phyloP scores from a whole-genome alignment of 2,888 invertebrate genomes.

The Tiliacea citrago region DNA sequence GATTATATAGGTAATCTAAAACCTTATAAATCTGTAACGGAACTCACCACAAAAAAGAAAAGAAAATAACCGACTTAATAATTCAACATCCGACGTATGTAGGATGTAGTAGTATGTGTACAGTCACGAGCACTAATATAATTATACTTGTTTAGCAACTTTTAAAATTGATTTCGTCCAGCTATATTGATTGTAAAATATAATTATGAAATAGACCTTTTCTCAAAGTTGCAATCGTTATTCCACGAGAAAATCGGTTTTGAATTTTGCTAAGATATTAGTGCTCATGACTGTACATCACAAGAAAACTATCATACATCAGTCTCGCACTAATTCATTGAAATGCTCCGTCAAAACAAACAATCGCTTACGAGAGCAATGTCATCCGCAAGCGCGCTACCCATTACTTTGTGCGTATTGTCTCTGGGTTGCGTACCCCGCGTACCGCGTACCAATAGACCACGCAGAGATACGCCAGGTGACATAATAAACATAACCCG shows the following conservation, averaged over 20 bases:
- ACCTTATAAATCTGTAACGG: not conserved
- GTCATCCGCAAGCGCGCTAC: conserved; percentile 61
- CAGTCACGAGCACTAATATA: not conserved
- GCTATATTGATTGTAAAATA: too few species aligned
- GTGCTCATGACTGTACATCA: not conserved
- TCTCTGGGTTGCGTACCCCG: conserved; percentile 30
- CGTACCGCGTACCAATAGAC: conserved; percentile 47
- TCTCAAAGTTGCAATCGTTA: too few species aligned
- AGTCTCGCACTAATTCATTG: conserved; percentile 50
- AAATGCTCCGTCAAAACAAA: conserved; percentile 52
- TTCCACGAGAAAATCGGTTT: too few species aligned
- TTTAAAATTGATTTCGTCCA: too few species aligned
- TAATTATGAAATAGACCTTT: too few species aligned
- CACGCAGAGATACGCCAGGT: conserved; percentile 59
- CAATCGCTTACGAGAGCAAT: conserved; percentile 51
- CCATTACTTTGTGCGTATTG: conserved; percentile 65
- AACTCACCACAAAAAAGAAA: not conserved
- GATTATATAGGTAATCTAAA: not conserved
- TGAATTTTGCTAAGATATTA: too few species aligned
- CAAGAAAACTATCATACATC: conserved; percentile 44
- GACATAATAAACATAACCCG: conserved; percentile 64
- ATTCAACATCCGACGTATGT: conserved; percentile 1
- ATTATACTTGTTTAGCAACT: too few species aligned
- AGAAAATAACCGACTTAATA: not conserved
- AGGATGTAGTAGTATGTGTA: too few species aligned